phyloP scores from a whole-genome alignment of 2,113 vertebrate species.

The Otocyon megalotis region DNA sequence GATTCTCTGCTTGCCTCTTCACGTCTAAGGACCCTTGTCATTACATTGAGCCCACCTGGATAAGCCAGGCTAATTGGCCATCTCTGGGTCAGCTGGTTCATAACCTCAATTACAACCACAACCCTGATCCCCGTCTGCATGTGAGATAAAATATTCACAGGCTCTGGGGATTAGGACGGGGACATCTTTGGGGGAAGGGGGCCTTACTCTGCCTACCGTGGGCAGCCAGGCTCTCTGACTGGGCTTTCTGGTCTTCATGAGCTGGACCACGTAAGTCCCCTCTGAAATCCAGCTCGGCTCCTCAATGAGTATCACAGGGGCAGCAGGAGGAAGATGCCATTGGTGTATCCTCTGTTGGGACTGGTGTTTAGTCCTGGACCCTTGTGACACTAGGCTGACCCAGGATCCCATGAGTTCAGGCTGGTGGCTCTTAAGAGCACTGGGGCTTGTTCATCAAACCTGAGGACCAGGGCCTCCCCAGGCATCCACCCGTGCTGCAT shows the following conservation, averaged over 20 bases:
- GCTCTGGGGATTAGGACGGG: rapidly evolving
- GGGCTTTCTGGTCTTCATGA: background rate
- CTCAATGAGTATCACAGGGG: rapidly evolving
- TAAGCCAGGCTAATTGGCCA: rapidly evolving
- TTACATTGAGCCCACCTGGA: rapidly evolving
- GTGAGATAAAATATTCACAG: background rate
- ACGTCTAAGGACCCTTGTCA: background rate
- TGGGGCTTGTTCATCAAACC: too few relatives aligned
- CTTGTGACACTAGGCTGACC: background rate
- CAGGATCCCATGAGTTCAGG: background rate
- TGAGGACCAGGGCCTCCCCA: background rate
- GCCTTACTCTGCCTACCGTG: background rate
- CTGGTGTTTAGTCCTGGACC: background rate
- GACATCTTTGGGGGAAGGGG: background rate
- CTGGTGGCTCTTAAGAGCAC: background rate
- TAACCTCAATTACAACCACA: background rate
- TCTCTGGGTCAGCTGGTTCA: background rate
- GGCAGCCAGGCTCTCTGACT: rapidly evolving
- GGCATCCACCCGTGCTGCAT: rapidly evolving
- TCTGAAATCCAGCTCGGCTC: background rate
- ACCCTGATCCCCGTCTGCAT: too few relatives aligned
- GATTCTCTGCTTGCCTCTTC: background rate
- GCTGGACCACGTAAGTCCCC: too few relatives aligned
- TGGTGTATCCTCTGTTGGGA: background rate
- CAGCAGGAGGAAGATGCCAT: background rate